Evolutionary conservation across 2,113 vertebrate species (phyloP), one percentile per base, ranked within the genome.

Genomic region (Lagopus muta): DNA sequence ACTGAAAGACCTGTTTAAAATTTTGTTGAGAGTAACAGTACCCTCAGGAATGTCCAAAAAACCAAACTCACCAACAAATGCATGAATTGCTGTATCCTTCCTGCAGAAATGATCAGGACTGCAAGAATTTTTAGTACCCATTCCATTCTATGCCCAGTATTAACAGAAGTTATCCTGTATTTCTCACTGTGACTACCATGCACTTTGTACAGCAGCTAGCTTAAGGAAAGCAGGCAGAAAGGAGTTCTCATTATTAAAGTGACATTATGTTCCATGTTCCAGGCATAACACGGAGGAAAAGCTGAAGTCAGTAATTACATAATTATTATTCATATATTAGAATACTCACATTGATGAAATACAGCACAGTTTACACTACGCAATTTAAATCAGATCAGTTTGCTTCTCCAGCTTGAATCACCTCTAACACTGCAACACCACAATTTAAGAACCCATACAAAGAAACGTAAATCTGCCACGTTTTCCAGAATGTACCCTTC

Each of bases 1-100:
- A 89, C 78, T 94, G 91, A 96, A 97, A 97, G 94, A 93, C 94
- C 92, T 95, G 96, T 98, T 97, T 97, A 96, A 95, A 95, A 96
- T 97, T 94, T 88, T 92, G 86, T 94, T 89, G 61, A 86, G 72
- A 95, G 72, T 96, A 97, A 97, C 34, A 40, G 84, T 77, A 84
- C 47, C 79, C 50, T 66, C 52, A 82, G 64, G 81, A 89, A 43
- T 24, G 34, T 82, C 82, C 79, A 57, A 94, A 94, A 93, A 52
- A 19, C 19, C 48, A 69, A 81, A 90, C 52, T 71, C 81, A 94
- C 93, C 76, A 75, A 13, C 48, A 96, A 60, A 61, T 66, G 80
- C 57, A 80, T 70, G n/a, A 81, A 78, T 34, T 82, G 73, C 76
- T 87, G 40, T 36, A 90, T 81, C 66, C 18, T 80, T 93, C 64